Conservation (phyloP, 2,888 invertebrate species). For the Hartigia nigra region DNA sequence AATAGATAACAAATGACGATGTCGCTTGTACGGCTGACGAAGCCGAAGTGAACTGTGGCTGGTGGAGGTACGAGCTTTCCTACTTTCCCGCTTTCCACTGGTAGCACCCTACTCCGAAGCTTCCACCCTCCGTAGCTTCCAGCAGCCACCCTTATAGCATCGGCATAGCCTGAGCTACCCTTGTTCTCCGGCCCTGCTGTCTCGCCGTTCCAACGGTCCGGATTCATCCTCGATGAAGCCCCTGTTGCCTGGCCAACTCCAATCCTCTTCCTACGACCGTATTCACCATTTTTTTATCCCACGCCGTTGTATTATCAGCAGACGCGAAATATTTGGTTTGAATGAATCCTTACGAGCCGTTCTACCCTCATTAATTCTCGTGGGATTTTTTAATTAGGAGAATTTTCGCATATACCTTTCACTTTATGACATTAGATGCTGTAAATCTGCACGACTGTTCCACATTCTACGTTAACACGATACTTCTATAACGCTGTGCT, state of each 20-base stretch:
- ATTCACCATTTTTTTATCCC: not conserved
- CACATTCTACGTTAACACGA: not conserved
- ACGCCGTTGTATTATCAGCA: conserved; percentile 2
- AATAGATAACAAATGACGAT: conserved; percentile 23
- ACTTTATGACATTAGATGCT: not conserved
- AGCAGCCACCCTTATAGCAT: conserved; percentile 7
- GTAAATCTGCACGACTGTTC: not conserved
- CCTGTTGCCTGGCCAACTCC: not conserved
- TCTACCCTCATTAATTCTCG: conserved; percentile 5
- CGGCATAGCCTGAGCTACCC: not conserved
- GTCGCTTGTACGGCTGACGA: conserved; percentile 53
- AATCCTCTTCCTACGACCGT: not conserved
- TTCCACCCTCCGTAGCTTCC: conserved; percentile 13
- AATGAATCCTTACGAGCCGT: not conserved
- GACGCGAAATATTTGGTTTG: conserved; percentile 4
- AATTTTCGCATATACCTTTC: not conserved
- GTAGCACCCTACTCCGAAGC: conserved; percentile 29
- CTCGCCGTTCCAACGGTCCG: not conserved
- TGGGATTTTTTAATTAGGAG: conserved; percentile 3
- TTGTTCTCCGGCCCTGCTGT: not conserved
- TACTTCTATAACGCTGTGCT: not conserved
- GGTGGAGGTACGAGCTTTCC: conserved; percentile 49
- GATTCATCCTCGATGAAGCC: not conserved
- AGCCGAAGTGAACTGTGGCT: conserved; percentile 57
- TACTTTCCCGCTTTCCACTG: conserved; percentile 41